These are phyloP conservation scores for Coccyzus lansbergi DNA, from an alignment of 2,797 vertebrate genomes.

Conservation along the genomic window DNA sequence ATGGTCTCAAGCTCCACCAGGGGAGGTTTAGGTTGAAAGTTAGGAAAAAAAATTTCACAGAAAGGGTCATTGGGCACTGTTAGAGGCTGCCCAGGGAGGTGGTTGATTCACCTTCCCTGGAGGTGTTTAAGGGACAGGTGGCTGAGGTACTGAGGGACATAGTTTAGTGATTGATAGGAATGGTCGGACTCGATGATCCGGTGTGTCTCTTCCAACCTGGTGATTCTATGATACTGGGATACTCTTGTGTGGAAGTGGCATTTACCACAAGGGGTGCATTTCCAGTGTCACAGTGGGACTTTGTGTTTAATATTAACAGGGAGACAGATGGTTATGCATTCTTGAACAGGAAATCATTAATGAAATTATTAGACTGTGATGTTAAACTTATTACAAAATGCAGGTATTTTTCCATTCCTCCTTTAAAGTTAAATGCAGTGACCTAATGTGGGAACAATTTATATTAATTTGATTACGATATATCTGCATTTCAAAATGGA, in stretches of 20 bases:
- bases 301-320: slow-evolving; percentile 28
- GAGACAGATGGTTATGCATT: slow-evolving; percentile 6
- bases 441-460: neutral
- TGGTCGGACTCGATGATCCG: too few relatives aligned
- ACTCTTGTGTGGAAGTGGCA: neutral
- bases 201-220: too few relatives aligned
- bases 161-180: too few relatives aligned
- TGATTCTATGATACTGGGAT: neutral
- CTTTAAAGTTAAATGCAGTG: neutral
- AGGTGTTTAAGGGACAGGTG: too few relatives aligned
- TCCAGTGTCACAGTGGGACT: neutral
- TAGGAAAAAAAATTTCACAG: too few relatives aligned
- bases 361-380: neutral
- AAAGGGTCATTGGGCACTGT: too few relatives aligned
- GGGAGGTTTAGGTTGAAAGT: too few relatives aligned
- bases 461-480: neutral
- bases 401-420: neutral
- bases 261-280: neutral
- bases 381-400: slow-evolving; percentile 5
- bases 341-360: slow-evolving; percentile 28
- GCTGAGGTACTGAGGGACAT: too few relatives aligned
- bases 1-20: too few relatives aligned
- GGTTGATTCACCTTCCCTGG: too few relatives aligned
- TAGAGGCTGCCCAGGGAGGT: too few relatives aligned
- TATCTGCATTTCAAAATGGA: neutral